Evolutionary conservation across 2,797 vertebrate species (phyloP).

Genomic region (Paratrypauchen microcephalus): DNA sequence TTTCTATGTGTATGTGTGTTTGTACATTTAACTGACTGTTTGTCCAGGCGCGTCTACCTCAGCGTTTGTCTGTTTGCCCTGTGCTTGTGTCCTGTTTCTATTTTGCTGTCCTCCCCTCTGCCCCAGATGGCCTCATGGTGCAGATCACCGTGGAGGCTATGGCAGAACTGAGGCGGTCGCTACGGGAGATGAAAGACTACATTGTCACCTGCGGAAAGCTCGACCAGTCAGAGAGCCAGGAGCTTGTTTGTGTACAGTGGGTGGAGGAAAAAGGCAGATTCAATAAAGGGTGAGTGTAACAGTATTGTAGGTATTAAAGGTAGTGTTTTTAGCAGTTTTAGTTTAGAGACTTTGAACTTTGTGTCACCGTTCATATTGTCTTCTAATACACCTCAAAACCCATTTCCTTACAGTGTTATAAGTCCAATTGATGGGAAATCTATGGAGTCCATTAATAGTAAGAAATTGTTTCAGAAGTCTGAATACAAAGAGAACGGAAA

Average conservation of each 20-base stretch:
- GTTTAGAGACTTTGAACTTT: background rate
- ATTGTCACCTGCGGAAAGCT: conserved; percentile 90
- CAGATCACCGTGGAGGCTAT: conserved; percentile 97
- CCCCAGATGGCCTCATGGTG: conserved; percentile 95
- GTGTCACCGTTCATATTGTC: background rate
- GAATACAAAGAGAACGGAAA: conserved; percentile 98
- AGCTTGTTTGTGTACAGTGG: conserved; percentile 95
- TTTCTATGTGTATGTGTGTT: conserved; percentile 64
- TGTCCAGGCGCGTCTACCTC: conserved; percentile 54
- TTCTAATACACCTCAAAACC: background rate
- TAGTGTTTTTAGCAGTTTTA: background rate
- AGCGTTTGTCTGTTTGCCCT: conserved; percentile 40
- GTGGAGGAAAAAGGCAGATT: conserved; percentile 91
- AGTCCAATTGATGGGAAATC: conserved; percentile 97
- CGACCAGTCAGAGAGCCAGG: conserved; percentile 91
- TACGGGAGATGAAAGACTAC: conserved; percentile 97
- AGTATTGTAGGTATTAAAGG: conserved; percentile 25
- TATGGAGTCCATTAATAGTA: conserved; percentile 94
- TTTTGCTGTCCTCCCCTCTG: conserved; percentile 62
- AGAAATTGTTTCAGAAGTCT: conserved; percentile 95
- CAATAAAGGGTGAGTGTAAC: conserved; percentile 88
- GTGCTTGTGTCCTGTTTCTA: conserved; percentile 63
- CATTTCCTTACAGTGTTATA: conserved; percentile 76
- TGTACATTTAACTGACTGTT: conserved; percentile 62
- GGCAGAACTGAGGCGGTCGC: conserved; percentile 88